Conservation (phyloP, 2,113 vertebrate species). For the Cyprinodon brontotheroides region DNA sequence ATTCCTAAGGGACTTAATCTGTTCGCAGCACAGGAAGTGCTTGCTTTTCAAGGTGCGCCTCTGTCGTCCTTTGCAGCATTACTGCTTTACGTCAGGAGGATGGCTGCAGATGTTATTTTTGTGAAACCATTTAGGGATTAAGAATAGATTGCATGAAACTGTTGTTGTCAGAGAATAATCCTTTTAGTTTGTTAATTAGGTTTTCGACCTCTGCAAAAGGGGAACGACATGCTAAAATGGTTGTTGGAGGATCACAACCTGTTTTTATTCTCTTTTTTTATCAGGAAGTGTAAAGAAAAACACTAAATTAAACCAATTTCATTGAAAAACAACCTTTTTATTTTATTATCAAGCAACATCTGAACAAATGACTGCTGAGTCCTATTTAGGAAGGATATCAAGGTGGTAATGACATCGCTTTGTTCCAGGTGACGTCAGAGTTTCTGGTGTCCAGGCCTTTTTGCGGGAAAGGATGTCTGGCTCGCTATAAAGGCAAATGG, state of each 20-base stretch:
- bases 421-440: conserved; percentile 84
- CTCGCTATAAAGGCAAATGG: conserved; percentile 93
- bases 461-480: conserved; percentile 93
- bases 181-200: background rate
- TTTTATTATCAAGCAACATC: conserved; percentile 11
- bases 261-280: background rate
- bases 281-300: background rate
- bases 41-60: conserved; percentile 28
- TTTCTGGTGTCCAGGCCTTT: conserved; percentile 90
- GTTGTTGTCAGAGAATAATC: background rate
- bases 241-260: background rate
- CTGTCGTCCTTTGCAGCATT: conserved; percentile 25
- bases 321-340: background rate
- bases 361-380: background rate
- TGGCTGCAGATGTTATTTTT: background rate
- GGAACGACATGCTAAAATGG: background rate
- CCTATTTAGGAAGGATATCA: background rate
- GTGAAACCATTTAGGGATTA: background rate
- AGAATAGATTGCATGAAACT: background rate
- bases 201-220: background rate
- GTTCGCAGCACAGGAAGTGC: conserved; percentile 35
- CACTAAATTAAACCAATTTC: background rate
- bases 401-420: background rate
- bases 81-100: conserved; percentile 7
- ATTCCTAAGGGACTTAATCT: conserved; percentile 63